A percentile compares a stretch with the other conserved stretches of the same genome.
Conservation (phyloP, 92 coral and sea anemone genomes). For the Isaurus tuberculatus region DNA sequence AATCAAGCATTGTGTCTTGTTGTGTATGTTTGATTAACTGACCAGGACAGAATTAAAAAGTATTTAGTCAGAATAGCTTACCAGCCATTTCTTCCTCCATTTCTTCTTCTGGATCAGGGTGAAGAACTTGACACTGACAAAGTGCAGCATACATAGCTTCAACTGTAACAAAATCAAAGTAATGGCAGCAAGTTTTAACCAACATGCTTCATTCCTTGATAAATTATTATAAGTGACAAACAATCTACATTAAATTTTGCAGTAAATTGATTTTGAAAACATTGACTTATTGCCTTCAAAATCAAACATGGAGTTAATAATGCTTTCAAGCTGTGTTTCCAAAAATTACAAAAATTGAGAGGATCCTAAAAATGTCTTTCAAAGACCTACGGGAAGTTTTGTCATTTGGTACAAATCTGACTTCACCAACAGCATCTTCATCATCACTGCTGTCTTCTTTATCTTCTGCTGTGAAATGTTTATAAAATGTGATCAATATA, state of each 20-base stretch:
- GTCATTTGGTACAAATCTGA: constrained; percentile 96
- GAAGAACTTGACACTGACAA: constrained; percentile 91
- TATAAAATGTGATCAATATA: not conserved
- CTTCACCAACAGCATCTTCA: constrained; percentile 80
- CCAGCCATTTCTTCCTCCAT: constrained; percentile 91
- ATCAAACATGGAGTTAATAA: too few species aligned
- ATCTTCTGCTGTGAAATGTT: constrained; percentile 33
- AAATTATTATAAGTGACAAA: too few species aligned
- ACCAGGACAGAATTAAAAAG: too few species aligned
- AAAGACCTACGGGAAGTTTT: constrained; percentile 75
- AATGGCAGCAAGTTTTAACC: not conserved
- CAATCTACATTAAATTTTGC: too few species aligned
- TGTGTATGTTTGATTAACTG: too few species aligned
- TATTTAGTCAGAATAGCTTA: constrained; percentile 19
- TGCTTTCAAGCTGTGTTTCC: too few species aligned
- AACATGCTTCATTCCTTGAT: not conserved
- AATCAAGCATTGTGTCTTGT: too few species aligned
- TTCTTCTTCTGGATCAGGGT: constrained; percentile 94
- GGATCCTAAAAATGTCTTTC: too few species aligned
- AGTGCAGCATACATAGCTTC: constrained; percentile 80
- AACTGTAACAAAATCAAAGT: constrained; percentile 57
- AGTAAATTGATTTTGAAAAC: too few species aligned
- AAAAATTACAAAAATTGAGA: too few species aligned
- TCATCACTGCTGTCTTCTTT: constrained; percentile 79
- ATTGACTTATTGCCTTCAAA: too few species aligned